phyloP scores from a whole-genome alignment of 2,113 vertebrate species.

The Hiodon tergisus region DNA sequence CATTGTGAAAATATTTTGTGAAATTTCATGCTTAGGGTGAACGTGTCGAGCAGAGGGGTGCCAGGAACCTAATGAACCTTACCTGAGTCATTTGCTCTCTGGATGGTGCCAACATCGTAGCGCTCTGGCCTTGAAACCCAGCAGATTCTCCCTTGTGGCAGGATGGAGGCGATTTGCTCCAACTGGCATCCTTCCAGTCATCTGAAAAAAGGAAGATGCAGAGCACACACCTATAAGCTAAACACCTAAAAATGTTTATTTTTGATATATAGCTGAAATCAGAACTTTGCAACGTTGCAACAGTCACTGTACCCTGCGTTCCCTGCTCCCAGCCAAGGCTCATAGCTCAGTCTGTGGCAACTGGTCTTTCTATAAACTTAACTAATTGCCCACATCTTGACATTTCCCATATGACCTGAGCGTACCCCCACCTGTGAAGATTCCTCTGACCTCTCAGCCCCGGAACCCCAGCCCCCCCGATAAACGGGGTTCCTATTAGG shows the following conservation, averaged over 20 bases:
- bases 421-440: constrained; percentile 75
- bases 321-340: constrained; percentile 14
- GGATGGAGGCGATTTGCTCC: constrained; percentile 56
- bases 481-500: constrained; percentile 84
- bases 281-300: neutral
- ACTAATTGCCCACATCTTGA: constrained; percentile 84
- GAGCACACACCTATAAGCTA: neutral
- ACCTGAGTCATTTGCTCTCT: neutral
- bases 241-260: too few species aligned
- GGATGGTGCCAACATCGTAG: constrained; percentile 13
- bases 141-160: constrained; percentile 41
- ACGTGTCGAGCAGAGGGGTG: constrained; percentile 38
- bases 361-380: constrained; percentile 78
- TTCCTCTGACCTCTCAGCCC: constrained; percentile 45
- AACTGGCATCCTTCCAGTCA: constrained; percentile 48
- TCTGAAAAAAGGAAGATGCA: constrained; percentile 43
- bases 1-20: constrained; percentile 67
- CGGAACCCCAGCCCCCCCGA: constrained; percentile 67
- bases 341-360: constrained; percentile 27
- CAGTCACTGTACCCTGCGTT: constrained; percentile 2
- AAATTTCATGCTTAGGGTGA: constrained; percentile 59
- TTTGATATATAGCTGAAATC: too few species aligned
- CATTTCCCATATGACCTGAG: constrained; percentile 89
- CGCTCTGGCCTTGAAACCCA: constrained; percentile 31
- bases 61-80: neutral